phyloP scores from a whole-genome alignment of 2,797 vertebrate genomes.

The Silurus lanzhouensis region DNA sequence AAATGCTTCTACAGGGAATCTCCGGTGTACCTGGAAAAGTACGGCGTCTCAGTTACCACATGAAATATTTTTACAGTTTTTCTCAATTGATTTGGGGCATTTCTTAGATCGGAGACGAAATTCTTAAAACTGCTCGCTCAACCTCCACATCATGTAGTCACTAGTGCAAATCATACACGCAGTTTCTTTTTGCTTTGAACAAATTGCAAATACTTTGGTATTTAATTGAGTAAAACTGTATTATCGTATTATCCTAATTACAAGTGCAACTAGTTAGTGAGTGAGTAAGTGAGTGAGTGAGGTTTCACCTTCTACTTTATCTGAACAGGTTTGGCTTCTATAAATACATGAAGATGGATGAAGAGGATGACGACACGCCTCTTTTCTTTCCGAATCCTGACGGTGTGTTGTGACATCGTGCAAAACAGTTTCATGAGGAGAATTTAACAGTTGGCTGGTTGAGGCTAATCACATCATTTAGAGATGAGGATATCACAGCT shows the following conservation, averaged over 20 bases:
- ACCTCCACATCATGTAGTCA: too few species aligned
- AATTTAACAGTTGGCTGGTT: slow-evolving; percentile 38
- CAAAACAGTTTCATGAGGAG: slow-evolving; percentile 32
- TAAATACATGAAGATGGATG: slow-evolving; percentile 99
- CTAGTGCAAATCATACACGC: too few species aligned
- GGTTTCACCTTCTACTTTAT: slow-evolving; percentile 4
- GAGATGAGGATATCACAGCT: slow-evolving; percentile 30
- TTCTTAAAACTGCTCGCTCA: too few species aligned
- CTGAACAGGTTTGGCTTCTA: slow-evolving; percentile 93
- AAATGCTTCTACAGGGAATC: slow-evolving; percentile 99
- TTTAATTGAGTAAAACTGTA: too few species aligned
- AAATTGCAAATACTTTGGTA: too few species aligned
- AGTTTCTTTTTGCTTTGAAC: too few species aligned
- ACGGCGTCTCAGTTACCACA: slow-evolving; percentile 22
- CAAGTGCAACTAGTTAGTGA: too few species aligned
- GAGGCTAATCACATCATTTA: slow-evolving; percentile 18
- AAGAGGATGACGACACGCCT: slow-evolving; percentile 85
- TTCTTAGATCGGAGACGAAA: too few species aligned
- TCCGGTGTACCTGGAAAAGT: slow-evolving; percentile 95
- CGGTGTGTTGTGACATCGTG: slow-evolving; percentile 73
- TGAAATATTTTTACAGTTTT: too few species aligned
- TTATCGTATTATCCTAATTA: too few species aligned
- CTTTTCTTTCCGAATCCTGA: slow-evolving; percentile 90
- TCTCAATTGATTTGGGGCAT: too few species aligned
- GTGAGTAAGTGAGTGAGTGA: neutral